phyloP scores from a whole-genome alignment of 2,888 invertebrate genomes.

The Alcis repandata region DNA sequence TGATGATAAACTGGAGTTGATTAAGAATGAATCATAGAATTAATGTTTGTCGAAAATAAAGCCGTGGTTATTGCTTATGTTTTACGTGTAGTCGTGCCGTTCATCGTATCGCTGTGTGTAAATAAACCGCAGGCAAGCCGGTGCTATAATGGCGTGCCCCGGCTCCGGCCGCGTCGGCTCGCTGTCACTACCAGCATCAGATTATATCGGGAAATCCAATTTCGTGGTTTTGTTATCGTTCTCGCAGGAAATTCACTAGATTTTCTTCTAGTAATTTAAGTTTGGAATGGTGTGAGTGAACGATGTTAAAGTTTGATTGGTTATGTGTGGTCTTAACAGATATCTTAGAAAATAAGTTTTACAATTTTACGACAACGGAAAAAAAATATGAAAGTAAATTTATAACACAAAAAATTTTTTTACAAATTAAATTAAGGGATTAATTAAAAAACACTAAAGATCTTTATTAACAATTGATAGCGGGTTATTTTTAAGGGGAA shows the following conservation, averaged over 20 bases:
- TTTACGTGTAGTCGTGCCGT: neutral
- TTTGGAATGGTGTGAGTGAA: conserved; percentile 33
- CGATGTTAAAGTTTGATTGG: conserved; percentile 27
- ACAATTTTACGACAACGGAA: no score
- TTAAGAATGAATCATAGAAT: no score
- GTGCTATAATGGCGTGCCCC: conserved; percentile 35
- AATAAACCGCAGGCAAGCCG: neutral
- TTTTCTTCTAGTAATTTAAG: conserved; percentile 66
- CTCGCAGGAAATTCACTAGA: conserved; percentile 76
- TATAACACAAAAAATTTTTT: no score
- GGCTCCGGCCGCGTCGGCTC: conserved; percentile 55
- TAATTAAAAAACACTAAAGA: no score
- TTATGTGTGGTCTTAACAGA: conserved; percentile 18
- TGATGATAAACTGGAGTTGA: no score
- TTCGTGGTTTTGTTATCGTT: conserved; percentile 84
- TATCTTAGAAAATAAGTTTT: neutral
- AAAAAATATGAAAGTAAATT: neutral
- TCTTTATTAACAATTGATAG: no score
- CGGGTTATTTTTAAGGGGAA: no score
- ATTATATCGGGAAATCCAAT: conserved; percentile 86
- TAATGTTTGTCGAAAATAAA: no score
- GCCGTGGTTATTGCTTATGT: neutral
- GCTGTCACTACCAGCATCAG: conserved; percentile 76
- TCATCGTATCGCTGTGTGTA: conserved; percentile 5
- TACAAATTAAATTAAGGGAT: no score